Conservation (phyloP, 2,888 invertebrate species). For the Argynnis bischoffii region DNA sequence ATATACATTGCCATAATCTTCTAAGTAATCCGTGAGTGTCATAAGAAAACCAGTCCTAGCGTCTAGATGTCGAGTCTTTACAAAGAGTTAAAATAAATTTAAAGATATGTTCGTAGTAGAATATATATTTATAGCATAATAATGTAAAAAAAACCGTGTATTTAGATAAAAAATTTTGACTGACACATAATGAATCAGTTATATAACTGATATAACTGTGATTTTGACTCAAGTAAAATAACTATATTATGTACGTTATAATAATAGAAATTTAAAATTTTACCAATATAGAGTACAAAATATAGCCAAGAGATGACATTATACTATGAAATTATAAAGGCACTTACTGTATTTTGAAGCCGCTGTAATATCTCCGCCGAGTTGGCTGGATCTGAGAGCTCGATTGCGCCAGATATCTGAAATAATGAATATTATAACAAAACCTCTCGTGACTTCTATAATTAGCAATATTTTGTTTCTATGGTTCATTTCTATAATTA, state of each 20-base stretch:
- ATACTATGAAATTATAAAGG: slow-evolving; percentile 17
- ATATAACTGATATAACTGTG: too few relatives aligned
- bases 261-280: background rate
- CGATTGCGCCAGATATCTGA: slow-evolving; percentile 73
- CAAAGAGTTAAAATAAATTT: slow-evolving; percentile 1
- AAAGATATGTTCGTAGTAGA: slow-evolving; percentile 6
- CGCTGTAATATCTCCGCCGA: slow-evolving; percentile 66
- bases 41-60: slow-evolving; percentile 16
- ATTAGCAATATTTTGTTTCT: background rate
- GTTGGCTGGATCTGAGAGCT: slow-evolving; percentile 68
- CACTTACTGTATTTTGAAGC: slow-evolving; percentile 68
- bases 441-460: background rate
- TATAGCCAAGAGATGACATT: background rate
- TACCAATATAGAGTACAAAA: background rate
- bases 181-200: too few relatives aligned
- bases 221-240: too few relatives aligned
- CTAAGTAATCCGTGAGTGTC: background rate
- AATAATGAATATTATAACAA: slow-evolving; percentile 59
- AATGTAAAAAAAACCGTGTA: too few relatives aligned
- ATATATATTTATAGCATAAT: background rate
- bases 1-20: slow-evolving; percentile 10
- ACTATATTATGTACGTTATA: too few relatives aligned
- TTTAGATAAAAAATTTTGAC: too few relatives aligned
- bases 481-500: background rate
- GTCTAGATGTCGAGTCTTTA: slow-evolving; percentile 12